Evolutionary conservation across 1,140 invertebrate genomes (phyloP).

Genomic region (Zelostemma sp.): DNA sequence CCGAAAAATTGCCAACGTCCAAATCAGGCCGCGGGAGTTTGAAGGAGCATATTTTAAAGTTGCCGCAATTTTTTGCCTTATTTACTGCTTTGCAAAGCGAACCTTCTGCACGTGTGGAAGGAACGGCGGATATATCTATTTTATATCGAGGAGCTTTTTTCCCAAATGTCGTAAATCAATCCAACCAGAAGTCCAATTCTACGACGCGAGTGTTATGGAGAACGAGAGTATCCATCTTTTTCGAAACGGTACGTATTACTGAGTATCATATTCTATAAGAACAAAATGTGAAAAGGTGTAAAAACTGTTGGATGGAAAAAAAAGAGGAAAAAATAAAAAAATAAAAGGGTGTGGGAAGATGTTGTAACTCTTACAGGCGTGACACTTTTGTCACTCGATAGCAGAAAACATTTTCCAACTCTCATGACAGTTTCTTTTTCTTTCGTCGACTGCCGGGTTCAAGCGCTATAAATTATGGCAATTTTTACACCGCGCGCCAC

Average conservation of each 20-base stretch:
- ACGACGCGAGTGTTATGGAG: constrained; percentile 14
- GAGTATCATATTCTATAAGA: no score
- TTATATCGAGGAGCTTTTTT: constrained; percentile 46
- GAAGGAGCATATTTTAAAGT: constrained; percentile 33
- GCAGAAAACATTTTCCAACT: constrained; percentile 1
- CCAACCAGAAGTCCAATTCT: constrained; percentile 9
- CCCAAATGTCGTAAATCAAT: constrained; percentile 43
- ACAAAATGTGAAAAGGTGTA: no score
- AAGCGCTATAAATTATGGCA: background rate
- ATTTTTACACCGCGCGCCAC: constrained; percentile 1
- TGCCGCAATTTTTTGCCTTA: constrained; percentile 39
- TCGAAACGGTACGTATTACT: no score
- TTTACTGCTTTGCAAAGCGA: constrained; percentile 31
- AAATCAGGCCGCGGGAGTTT: background rate
- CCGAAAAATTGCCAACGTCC: background rate
- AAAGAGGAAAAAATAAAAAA: no score
- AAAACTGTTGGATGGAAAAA: no score
- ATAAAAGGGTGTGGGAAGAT: no score
- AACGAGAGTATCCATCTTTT: constrained; percentile 4
- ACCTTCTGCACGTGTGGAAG: constrained; percentile 28
- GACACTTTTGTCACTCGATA: background rate
- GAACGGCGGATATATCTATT: constrained; percentile 34
- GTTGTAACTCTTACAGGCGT: background rate
- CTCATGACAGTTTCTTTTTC: background rate
- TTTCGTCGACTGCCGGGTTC: background rate